Conservation (phyloP, 1,140 invertebrate genomes). For the Adelges cooleyi region DNA sequence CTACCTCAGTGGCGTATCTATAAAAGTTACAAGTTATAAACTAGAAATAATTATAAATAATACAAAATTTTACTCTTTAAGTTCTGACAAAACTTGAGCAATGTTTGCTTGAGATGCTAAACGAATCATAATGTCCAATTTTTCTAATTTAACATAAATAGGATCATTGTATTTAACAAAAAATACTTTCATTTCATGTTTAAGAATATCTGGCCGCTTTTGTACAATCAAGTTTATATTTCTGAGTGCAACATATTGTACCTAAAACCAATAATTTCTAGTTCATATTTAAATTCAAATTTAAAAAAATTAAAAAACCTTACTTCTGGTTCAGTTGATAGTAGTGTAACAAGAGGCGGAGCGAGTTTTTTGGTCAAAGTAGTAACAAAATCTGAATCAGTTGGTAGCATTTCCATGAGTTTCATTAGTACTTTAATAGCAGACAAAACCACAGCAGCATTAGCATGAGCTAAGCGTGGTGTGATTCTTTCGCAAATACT, state of each 20-base stretch:
- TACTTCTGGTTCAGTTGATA: slow-evolving; percentile 93
- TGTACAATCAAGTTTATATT: slow-evolving; percentile 99
- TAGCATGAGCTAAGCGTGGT: slow-evolving; percentile 94
- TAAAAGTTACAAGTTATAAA: background rate
- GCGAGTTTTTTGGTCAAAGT: slow-evolving; percentile 94
- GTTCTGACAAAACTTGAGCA: slow-evolving; percentile 92
- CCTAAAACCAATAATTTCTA: background rate
- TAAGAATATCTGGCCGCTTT: slow-evolving; percentile 96
- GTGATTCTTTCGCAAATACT: slow-evolving; percentile 97
- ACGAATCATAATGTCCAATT: slow-evolving; percentile 99
- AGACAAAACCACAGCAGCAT: slow-evolving; percentile 97
- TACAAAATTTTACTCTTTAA: slow-evolving; percentile 60
- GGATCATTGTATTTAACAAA: slow-evolving; percentile 99
- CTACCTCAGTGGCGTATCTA: slow-evolving; percentile 88
- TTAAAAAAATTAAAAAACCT: slow-evolving; percentile 23
- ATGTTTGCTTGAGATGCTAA: slow-evolving; percentile 97
- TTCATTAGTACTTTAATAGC: slow-evolving; percentile 98
- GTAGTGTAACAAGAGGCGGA: slow-evolving; percentile 93
- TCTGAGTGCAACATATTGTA: slow-evolving; percentile 95
- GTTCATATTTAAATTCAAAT: background rate
- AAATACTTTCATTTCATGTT: slow-evolving; percentile 99
- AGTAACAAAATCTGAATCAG: slow-evolving; percentile 85
- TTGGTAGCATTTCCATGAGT: slow-evolving; percentile 91
- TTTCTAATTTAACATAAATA: slow-evolving; percentile 99
- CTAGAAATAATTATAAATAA: too few relatives aligned